These are phyloP conservation scores for Aphelenchoides besseyi DNA, from an alignment of 1,140 invertebrate genomes.

Conservation along the genomic window DNA sequence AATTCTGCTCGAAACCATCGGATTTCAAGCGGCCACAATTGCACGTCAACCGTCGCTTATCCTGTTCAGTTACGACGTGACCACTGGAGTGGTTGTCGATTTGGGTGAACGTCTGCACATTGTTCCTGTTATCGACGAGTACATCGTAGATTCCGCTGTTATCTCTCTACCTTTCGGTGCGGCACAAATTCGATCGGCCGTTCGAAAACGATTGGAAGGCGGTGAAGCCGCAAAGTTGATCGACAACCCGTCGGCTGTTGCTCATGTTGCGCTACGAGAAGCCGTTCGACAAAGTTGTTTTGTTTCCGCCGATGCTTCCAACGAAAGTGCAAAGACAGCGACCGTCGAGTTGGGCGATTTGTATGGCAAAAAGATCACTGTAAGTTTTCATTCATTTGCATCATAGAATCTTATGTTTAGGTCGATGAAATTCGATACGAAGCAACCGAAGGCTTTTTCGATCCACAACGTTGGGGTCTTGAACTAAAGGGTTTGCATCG, in stretches of 20 bases:
- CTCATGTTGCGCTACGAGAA: slow-evolving; percentile 64
- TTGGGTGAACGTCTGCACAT: slow-evolving; percentile 70
- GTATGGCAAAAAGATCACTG: background rate
- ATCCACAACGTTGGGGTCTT: slow-evolving; percentile 69
- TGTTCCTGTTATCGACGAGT: slow-evolving; percentile 69
- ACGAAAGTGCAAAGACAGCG: slow-evolving; percentile 63
- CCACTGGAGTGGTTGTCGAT: slow-evolving; percentile 70
- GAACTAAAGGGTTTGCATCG: slow-evolving; percentile 69
- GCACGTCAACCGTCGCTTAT: slow-evolving; percentile 69
- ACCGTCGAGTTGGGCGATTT: slow-evolving; percentile 45
- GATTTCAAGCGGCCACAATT: slow-evolving; percentile 67
- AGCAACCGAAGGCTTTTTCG: slow-evolving; percentile 70
- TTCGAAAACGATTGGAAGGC: slow-evolving; percentile 53
- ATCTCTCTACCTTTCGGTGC: slow-evolving; percentile 66
- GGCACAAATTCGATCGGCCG: slow-evolving; percentile 66
- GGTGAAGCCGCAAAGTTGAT: slow-evolving; percentile 42
- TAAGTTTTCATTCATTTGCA: background rate
- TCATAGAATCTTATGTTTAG: slow-evolving; percentile 25
- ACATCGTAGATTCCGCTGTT: slow-evolving; percentile 62
- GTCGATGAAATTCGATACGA: slow-evolving; percentile 66
- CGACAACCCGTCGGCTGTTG: slow-evolving; percentile 62
- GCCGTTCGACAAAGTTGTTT: slow-evolving; percentile 64
- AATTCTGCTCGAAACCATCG: slow-evolving; percentile 60
- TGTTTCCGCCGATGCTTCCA: slow-evolving; percentile 65
- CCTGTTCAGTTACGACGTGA: slow-evolving; percentile 70